Conservation (phyloP, 1,140 invertebrate genomes). For the Drosophila sturtevanti region DNA sequence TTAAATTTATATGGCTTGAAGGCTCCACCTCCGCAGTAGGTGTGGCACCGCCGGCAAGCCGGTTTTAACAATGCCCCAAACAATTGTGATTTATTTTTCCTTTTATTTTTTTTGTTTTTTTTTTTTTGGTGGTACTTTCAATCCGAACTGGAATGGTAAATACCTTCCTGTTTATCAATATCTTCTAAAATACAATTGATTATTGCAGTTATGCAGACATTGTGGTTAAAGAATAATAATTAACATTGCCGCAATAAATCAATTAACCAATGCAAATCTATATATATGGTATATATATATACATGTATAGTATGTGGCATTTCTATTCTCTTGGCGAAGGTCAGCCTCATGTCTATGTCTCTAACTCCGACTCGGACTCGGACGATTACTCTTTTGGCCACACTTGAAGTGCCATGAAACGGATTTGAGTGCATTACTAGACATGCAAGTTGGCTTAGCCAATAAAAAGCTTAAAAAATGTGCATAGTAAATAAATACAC, state of each 20-base stretch:
- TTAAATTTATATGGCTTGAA: conserved; percentile 63
- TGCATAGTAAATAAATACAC: conserved; percentile 31
- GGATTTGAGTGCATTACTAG: conserved; percentile 31
- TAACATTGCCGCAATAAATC: conserved; percentile 48
- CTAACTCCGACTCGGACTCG: conserved; percentile 21
- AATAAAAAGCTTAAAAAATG: conserved; percentile 44
- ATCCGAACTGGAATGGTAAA: conserved; percentile 50
- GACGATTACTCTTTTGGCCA: conserved; percentile 45
- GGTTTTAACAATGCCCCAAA: conserved; percentile 42
- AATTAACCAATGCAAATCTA: conserved; percentile 11
- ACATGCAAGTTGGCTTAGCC: conserved; percentile 49
- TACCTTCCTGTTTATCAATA: conserved; percentile 51
- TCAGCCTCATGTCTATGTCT: conserved; percentile 54
- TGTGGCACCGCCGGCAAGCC: conserved; percentile 48
- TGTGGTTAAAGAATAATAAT: conserved; percentile 41
- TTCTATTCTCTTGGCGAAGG: conserved; percentile 69
- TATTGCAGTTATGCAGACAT: neutral
- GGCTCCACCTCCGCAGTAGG: conserved; percentile 72
- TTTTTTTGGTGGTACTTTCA: conserved; percentile 58
- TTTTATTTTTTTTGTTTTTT: no score
- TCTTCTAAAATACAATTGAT: conserved; percentile 20
- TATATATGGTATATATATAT: conserved; percentile 11
- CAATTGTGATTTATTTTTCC: conserved; percentile 24
- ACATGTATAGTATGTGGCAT: conserved; percentile 6
- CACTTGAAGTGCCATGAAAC: conserved; percentile 35